These are phyloP conservation scores for Timandra comae DNA, from an alignment of 2,888 invertebrate genomes.

Conservation along the genomic window DNA sequence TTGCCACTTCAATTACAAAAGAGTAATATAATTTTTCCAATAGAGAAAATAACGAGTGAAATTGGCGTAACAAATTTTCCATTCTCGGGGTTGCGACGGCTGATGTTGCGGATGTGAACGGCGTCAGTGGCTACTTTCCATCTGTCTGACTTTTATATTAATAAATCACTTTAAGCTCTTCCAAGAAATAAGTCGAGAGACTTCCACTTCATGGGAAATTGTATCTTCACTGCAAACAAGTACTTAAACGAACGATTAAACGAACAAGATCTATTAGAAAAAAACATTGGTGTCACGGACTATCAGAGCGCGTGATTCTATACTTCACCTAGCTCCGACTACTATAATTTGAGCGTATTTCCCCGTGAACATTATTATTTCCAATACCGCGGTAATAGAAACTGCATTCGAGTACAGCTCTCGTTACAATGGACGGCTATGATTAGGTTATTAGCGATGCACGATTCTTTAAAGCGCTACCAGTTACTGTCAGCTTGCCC, in stretches of 20 bases:
- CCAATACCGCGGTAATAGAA: constrained; percentile 26
- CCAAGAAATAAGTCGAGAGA: constrained; percentile 7
- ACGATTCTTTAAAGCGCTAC: constrained; percentile 45
- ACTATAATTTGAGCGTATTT: constrained; percentile 33
- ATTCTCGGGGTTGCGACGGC: background rate
- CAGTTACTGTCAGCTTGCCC: constrained; percentile 40
- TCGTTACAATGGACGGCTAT: constrained; percentile 29
- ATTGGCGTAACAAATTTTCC: constrained; percentile 3
- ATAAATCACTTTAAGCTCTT: constrained; percentile 7
- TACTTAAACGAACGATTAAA: constrained; percentile 29
- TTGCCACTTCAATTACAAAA: background rate
- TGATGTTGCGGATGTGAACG: constrained; percentile 9
- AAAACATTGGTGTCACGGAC: constrained; percentile 61
- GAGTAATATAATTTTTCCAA: constrained; percentile 11
- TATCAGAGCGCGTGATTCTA: constrained; percentile 47
- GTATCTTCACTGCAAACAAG: constrained; percentile 23
- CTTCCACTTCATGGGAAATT: constrained; percentile 8
- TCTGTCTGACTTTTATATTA: constrained; percentile 14
- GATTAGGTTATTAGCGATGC: constrained; percentile 45
- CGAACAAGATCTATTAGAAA: constrained; percentile 29
- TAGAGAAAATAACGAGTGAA: constrained; percentile 16
- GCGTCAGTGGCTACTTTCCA: constrained; percentile 16
- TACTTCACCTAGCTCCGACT: constrained; percentile 30
- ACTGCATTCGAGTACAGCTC: constrained; percentile 27
- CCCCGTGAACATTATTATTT: constrained; percentile 27